Evolutionary conservation across 2,888 invertebrate species (phyloP), one percentile per base, ranked within the genome.

Genomic region (Caenorhabditis panamensis): DNA sequence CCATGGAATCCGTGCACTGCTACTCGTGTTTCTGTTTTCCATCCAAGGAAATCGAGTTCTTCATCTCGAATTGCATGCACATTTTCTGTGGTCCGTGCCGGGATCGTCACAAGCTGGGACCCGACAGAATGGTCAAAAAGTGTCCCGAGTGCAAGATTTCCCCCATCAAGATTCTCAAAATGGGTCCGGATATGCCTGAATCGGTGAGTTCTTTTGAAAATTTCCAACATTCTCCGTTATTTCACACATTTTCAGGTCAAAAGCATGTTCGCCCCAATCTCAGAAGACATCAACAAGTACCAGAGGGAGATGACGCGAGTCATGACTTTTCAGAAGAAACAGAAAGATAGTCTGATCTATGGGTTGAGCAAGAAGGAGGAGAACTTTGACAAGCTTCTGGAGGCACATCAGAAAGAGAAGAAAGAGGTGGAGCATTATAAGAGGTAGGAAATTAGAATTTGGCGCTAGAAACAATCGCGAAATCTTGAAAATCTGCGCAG

Each of bases 1-100:
- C 9, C 5, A 76, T 76, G 77, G 69, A 77, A 49, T 56, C 68
- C 3, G 63, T 77, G 9, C 77, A 77, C 59, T 77, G 77, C 54
- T 77, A 41, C 58, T 56, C 28, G 4, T 77, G 77, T 44, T 69
- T 51, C 49, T 24, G 41, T 13, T 77, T 77, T 20, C 77, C 77
- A 16, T 77, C 77, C 24, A 69, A 59, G 54, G n/a, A 58, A 0
- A 9, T 71, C 26, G 59, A 69, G 9, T 78, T 78, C 31, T 78
- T 59, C 22, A 44, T 78, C 26, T 53, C 64, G 4, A 78, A 71
- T 20, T 78, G 69, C 36, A 78, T 77, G 75, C 75, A 75, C 36
- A 61, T 75, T 8, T 75, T 75, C 41, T 75, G 75, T 41, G 44
- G 20, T 13, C n/a, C 49, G 3, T 75, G 75, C 31, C 24, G 51